These are phyloP conservation scores for Encarsia formosa DNA, from an alignment of 2,888 invertebrate genomes.

Conservation along the genomic window DNA sequence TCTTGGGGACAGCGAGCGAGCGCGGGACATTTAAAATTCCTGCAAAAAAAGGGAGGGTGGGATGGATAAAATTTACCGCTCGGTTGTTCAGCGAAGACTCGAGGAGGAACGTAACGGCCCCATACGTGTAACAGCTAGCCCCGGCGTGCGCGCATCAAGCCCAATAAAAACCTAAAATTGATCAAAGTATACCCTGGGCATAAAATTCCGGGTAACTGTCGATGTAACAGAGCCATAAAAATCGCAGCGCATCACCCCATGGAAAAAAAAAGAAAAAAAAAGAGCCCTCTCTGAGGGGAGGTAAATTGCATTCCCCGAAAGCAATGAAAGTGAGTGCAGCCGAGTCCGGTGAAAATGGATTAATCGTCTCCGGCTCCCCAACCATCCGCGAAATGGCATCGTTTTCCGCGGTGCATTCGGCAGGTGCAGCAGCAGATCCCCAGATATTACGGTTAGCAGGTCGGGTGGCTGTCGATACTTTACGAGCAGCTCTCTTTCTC, in stretches of 20 bases:
- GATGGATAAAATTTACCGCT: no score
- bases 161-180: conserved; percentile 15
- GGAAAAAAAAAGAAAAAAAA: not conserved
- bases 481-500: conserved; percentile 8
- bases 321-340: conserved; percentile 1
- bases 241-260: conserved; percentile 12
- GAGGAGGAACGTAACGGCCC: no score
- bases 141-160: not conserved
- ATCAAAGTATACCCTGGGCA: conserved; percentile 16
- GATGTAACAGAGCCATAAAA: conserved; percentile 26
- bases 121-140: not conserved
- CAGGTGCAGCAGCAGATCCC: not conserved
- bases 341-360: conserved; percentile 20
- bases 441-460: conserved; percentile 13
- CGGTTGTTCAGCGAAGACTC: no score
- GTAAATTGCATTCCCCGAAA: conserved; percentile 22
- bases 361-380: conserved; percentile 21
- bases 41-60: no score
- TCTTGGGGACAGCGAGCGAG: no score
- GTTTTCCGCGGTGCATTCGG: conserved; percentile 16
- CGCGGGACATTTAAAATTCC: no score
- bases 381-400: not conserved
- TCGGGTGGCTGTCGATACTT: conserved; percentile 23
- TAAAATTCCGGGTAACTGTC: conserved; percentile 24
- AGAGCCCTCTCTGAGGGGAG: not conserved